These are phyloP conservation scores for Chalcis sispes DNA, from an alignment of 2,888 invertebrate species.

Conservation along the genomic window DNA sequence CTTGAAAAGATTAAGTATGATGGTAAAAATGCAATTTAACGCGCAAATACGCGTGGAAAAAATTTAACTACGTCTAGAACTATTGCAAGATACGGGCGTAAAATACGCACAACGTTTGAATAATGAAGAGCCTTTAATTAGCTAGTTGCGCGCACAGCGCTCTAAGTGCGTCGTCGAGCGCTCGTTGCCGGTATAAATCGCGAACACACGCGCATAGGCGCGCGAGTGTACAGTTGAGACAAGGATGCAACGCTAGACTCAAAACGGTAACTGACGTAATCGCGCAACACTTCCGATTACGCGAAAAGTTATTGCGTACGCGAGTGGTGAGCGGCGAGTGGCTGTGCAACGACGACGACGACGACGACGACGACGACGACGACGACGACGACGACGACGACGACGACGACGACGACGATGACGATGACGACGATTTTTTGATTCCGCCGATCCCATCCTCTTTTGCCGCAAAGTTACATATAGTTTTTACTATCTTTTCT, in stretches of 20 bases:
- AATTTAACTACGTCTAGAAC: too few relatives aligned
- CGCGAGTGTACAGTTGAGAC: background rate
- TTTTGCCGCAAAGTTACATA: too few relatives aligned
- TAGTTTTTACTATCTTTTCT: too few relatives aligned
- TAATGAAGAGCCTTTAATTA: constrained; percentile 37
- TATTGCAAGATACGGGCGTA: too few relatives aligned
- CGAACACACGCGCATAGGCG: too few relatives aligned
- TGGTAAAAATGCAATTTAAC: too few relatives aligned
- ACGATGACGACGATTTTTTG: background rate
- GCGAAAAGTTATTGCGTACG: constrained; percentile 5
- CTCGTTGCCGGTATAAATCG: too few relatives aligned
- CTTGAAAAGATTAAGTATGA: too few relatives aligned
- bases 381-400: background rate
- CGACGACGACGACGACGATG: background rate
- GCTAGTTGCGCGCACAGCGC: too few relatives aligned
- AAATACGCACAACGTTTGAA: constrained; percentile 39
- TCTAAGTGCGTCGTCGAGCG: too few relatives aligned
- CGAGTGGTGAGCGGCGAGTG: too few relatives aligned
- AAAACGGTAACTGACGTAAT: constrained; percentile 62
- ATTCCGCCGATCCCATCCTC: too few relatives aligned
- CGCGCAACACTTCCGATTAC: constrained; percentile 33
- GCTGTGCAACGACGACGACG: background rate
- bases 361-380: background rate
- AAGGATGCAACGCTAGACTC: constrained; percentile 59
- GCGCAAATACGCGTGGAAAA: background rate